phyloP scores from a whole-genome alignment of 2,797 vertebrate species.

The Danio albolineatus region DNA sequence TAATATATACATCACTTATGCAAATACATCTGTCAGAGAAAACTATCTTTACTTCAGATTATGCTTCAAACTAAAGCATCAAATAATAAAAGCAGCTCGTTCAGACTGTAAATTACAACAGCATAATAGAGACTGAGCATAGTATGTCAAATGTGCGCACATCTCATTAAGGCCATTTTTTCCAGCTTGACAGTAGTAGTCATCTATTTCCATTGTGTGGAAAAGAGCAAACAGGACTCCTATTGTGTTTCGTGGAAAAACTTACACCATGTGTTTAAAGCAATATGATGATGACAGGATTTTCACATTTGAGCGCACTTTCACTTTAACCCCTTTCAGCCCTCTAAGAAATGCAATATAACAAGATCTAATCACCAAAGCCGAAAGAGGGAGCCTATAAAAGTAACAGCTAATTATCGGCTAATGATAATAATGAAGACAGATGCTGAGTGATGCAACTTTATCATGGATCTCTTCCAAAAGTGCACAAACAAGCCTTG shows the following conservation, averaged over 20 bases:
- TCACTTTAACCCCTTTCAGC: constrained; percentile 1
- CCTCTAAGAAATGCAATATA: constrained; percentile 12
- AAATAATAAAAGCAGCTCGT: not conserved
- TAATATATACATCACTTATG: not conserved
- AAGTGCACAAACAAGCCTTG: constrained; percentile 5
- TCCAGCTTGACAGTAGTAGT: not conserved
- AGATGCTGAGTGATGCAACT: not conserved
- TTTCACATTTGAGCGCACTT: constrained; percentile 18
- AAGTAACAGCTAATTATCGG: not conserved
- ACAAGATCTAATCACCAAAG: not conserved
- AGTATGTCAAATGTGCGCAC: not conserved
- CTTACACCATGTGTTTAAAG: constrained; percentile 29
- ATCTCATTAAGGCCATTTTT: not conserved
- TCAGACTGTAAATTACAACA: not conserved
- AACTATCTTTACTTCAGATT: not conserved
- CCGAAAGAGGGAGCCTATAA: not conserved
- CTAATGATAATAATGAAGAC: constrained; percentile 15
- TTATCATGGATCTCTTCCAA: not conserved
- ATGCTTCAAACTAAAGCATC: not conserved
- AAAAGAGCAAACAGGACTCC: constrained; percentile 13
- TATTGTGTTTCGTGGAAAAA: constrained; percentile 15
- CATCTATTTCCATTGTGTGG: constrained; percentile 11
- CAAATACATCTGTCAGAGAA: not conserved
- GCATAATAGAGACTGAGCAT: not conserved
- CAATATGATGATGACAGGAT: constrained; percentile 12